These are phyloP conservation scores for Pediacus dermestoides DNA, from an alignment of 2,888 invertebrate species.

Conservation along the genomic window DNA sequence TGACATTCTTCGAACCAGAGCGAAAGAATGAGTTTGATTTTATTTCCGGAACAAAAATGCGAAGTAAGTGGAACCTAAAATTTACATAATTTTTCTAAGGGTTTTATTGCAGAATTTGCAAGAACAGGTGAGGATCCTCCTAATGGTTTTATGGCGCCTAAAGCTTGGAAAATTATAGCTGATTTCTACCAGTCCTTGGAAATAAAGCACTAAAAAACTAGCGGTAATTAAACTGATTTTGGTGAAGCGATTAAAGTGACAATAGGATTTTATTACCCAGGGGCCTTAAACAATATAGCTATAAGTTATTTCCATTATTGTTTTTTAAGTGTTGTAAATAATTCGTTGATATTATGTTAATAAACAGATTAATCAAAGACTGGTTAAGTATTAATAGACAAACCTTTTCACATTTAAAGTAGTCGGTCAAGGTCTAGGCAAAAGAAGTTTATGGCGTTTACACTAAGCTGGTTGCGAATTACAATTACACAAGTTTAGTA, in stretches of 20 bases:
- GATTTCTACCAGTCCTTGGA: constrained; percentile 72
- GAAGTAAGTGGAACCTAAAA: constrained; percentile 52
- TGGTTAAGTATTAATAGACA: too few species aligned
- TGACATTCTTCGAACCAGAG: constrained; percentile 89
- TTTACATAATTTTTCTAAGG: constrained; percentile 5
- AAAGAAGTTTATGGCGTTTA: too few species aligned
- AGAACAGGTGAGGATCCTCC: constrained; percentile 83
- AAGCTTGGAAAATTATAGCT: constrained; percentile 85
- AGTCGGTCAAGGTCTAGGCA: too few species aligned
- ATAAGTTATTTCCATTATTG: not conserved
- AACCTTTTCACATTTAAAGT: too few species aligned
- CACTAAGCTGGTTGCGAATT: too few species aligned
- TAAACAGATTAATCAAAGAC: too few species aligned
- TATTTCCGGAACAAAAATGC: constrained; percentile 92
- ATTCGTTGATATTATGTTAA: too few species aligned
- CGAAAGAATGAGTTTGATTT: constrained; percentile 90
- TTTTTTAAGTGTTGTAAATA: too few species aligned
- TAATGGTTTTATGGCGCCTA: constrained; percentile 92
- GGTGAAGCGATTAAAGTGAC: not conserved
- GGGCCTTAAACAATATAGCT: not conserved
- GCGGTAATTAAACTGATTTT: too few species aligned
- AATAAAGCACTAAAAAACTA: constrained; percentile 30
- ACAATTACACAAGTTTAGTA: too few species aligned
- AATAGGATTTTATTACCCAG: not conserved
- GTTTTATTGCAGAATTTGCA: constrained; percentile 54